These are phyloP conservation scores for Tribolium madens DNA, from an alignment of 1,140 invertebrate species.

Conservation along the genomic window DNA sequence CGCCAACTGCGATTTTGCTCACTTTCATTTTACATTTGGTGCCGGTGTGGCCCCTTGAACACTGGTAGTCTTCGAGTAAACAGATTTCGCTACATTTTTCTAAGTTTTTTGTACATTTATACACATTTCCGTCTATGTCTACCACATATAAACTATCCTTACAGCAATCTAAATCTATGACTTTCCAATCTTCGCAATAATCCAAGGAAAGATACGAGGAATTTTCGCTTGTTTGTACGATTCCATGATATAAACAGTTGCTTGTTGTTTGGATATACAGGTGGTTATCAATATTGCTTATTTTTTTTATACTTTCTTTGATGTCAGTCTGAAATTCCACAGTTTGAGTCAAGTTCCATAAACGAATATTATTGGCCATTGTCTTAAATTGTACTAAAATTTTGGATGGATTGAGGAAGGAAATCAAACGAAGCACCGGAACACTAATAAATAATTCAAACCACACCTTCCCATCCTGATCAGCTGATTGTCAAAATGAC, in stretches of 20 bases:
- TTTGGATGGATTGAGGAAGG: conserved; percentile 5
- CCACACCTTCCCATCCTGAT: conserved; percentile 31
- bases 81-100: conserved; percentile 72
- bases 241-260: conserved; percentile 58
- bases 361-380: conserved; percentile 47
- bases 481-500: conserved; percentile 24
- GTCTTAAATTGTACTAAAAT: conserved; percentile 25
- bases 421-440: conserved; percentile 32
- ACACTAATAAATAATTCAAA: conserved; percentile 36
- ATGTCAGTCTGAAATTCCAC: conserved; percentile 50
- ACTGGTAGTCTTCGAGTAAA: conserved; percentile 74
- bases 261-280: conserved; percentile 57
- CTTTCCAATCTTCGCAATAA: conserved; percentile 44
- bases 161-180: conserved; percentile 72
- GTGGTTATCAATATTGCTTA: conserved; percentile 60
- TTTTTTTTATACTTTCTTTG: conserved; percentile 57
- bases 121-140: conserved; percentile 72
- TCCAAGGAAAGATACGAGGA: conserved; percentile 48
- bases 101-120: conserved; percentile 70
- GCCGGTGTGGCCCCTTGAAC: conserved; percentile 74
- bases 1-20: conserved; percentile 72
- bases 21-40: conserved; percentile 73
- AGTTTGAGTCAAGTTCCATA: conserved; percentile 57
- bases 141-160: conserved; percentile 73
- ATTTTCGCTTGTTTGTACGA: conserved; percentile 50